Conservation (phyloP, 2,797 vertebrate species). For the Pangasius larnaudii region DNA sequence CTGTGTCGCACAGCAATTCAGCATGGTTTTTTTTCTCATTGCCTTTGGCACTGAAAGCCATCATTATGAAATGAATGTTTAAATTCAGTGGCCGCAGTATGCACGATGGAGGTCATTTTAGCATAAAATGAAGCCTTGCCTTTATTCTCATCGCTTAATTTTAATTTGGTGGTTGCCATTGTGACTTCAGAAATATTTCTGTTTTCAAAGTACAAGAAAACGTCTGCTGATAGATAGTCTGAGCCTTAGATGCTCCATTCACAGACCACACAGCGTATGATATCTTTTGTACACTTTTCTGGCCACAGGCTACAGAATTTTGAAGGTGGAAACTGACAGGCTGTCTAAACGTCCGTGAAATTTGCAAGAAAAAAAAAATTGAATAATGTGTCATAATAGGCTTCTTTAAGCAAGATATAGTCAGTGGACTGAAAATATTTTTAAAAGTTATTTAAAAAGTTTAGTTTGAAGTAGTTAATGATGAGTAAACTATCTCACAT, state of each 20-base stretch:
- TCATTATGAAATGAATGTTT: slow-evolving; percentile 47
- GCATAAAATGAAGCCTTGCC: slow-evolving; percentile 20
- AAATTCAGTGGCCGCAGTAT: slow-evolving; percentile 33
- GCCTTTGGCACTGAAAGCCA: slow-evolving; percentile 48
- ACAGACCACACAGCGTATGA: neutral
- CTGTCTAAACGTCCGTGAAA: neutral
- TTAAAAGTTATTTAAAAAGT: neutral
- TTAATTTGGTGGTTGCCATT: slow-evolving; percentile 13
- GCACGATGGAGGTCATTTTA: slow-evolving; percentile 30
- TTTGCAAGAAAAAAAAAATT: neutral
- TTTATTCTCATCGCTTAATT: slow-evolving; percentile 34
- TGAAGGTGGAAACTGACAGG: neutral
- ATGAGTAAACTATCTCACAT: neutral
- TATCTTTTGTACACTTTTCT: neutral
- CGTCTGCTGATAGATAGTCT: neutral
- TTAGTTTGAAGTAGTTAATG: neutral
- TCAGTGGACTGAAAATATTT: neutral
- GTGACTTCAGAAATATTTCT: slow-evolving; percentile 22
- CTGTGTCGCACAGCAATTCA: slow-evolving; percentile 45
- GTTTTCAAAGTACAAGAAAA: neutral
- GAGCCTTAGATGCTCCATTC: no score
- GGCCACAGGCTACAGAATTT: neutral
- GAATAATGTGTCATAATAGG: neutral
- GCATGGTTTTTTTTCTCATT: slow-evolving; percentile 35
- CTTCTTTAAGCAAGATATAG: neutral